Percentiles rank a stretch among this genome's conserved stretches.
Conservation (phyloP, 1,140 invertebrate species). For the Eubasilissa regina region DNA sequence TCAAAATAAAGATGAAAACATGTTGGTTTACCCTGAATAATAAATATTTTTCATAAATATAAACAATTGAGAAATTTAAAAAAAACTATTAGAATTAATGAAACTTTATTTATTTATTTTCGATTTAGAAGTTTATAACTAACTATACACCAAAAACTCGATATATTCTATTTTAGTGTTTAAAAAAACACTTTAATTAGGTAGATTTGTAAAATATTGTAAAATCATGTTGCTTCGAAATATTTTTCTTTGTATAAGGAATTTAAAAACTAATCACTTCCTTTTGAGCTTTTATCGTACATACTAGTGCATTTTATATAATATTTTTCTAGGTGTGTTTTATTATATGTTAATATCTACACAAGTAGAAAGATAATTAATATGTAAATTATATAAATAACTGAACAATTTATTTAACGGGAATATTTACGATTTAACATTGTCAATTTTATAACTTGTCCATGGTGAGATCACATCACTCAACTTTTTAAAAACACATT, state of each 20-base stretch:
- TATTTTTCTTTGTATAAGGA: constrained; percentile 1
- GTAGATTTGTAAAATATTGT: neutral
- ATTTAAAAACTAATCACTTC: constrained; percentile 1
- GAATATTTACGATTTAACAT: constrained; percentile 52
- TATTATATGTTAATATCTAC: constrained; percentile 54
- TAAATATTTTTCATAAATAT: too few species aligned
- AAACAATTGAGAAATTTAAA: too few species aligned
- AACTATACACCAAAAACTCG: constrained; percentile 1
- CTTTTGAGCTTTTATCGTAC: constrained; percentile 52
- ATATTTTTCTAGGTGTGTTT: constrained; percentile 57
- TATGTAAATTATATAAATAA: constrained; percentile 32
- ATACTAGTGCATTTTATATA: constrained; percentile 55
- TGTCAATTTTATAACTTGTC: constrained; percentile 59
- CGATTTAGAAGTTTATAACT: neutral
- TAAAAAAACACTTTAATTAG: neutral
- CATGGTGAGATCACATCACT: constrained; percentile 50
- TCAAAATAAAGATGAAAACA: too few species aligned
- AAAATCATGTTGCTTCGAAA: constrained; percentile 16
- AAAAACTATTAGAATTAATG: constrained; percentile 2
- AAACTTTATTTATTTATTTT: neutral
- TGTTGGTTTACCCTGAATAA: too few species aligned
- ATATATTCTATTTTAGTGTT: neutral
- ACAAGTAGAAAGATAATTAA: constrained; percentile 56
- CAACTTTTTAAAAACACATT: constrained; percentile 6
- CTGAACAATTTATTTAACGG: too few species aligned